phyloP scores from a whole-genome alignment of 2,113 vertebrate species.

The Ctenodactylus gundi region DNA sequence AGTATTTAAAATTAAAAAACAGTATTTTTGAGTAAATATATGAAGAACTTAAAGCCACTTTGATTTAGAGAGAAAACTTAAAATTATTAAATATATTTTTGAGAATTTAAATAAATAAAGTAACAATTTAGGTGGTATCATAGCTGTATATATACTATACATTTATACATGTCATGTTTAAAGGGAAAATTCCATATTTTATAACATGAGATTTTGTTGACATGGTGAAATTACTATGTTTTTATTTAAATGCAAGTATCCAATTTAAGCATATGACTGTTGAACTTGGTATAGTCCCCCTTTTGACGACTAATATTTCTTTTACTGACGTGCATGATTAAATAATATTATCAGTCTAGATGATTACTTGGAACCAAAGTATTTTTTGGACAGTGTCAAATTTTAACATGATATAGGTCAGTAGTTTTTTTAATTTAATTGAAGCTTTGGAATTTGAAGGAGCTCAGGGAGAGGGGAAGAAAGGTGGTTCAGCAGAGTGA shows the following conservation, averaged over 20 bases:
- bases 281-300: neutral
- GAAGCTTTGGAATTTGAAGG: neutral
- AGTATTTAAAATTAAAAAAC: neutral
- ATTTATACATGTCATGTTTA: neutral
- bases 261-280: neutral
- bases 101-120: neutral
- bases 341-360: neutral
- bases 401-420: neutral
- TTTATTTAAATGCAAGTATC: neutral
- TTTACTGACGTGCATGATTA: neutral
- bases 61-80: neutral
- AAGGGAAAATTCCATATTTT: constrained; percentile 9
- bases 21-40: neutral
- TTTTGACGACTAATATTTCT: neutral
- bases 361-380: neutral
- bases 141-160: neutral
- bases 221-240: neutral
- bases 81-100: constrained; percentile 10
- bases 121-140: neutral
- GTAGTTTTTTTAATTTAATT: neutral
- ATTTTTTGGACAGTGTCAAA: neutral
- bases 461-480: neutral
- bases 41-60: neutral
- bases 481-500: neutral
- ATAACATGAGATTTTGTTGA: constrained; percentile 10